Evolutionary conservation across 2,797 vertebrate genomes (phyloP), one percentile per base, ranked within the genome.

Genomic region (Pagetopsis macropterus): DNA sequence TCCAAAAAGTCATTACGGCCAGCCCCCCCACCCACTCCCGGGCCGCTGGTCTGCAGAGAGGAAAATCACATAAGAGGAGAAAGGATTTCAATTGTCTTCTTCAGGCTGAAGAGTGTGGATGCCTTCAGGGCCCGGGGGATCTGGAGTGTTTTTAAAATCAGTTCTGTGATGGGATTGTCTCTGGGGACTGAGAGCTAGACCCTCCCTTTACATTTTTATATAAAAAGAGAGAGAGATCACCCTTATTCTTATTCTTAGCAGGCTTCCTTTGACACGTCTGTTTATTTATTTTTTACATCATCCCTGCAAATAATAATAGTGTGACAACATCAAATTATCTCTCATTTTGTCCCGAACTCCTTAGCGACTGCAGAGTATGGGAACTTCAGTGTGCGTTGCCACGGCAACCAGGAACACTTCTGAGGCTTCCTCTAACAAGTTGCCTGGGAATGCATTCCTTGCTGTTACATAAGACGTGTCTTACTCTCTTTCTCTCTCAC

Each of bases 401-500:
- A 91, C 21, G 70, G 89, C 85, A 91, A 93, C 93, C 76, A 46
- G 65, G 81, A 76, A 79, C 81, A 60, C 79, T 83, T 90, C 91
- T 81, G 88, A 91, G 87, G 88, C 86, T 86, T 91, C 88, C 80
- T 89, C 79, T 84, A 84, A 88, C 86, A 90, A 90, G 85, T 89
- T 91, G 86, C 84, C 86, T 78, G 87, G 83, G 86, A 92, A 92
- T 90, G 86, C 89, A 83, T 85, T 80, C 63, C 78, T 84, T 50
- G 78, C 69, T 84, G 86, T 93, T 93, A 90, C 91, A 86, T 93
- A 92, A 92, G 86, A 86, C 59, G 76, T 46, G 78, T 74, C 83
- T 83, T 75, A 70, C 82, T 85, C 79, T 79, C 79, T 71, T 13
- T 71, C 44, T 66, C 65, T 61, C 44, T 9, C 74, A 46, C 64